Evolutionary conservation across 64 coral and sea anemone species (phyloP).

Genomic region (Dendronephthya gigantea): DNA sequence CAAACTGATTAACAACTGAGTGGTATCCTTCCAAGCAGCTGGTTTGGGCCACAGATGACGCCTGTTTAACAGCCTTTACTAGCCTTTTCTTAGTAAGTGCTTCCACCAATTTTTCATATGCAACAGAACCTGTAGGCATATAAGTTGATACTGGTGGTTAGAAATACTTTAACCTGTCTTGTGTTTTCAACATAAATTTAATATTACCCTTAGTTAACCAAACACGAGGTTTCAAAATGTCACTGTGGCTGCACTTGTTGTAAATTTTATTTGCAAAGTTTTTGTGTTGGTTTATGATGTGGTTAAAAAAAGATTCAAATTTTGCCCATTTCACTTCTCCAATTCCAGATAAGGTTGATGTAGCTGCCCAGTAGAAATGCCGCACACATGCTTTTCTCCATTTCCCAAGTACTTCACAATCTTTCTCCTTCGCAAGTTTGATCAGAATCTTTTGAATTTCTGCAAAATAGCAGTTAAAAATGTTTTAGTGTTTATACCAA

Average conservation of each 20-base stretch:
- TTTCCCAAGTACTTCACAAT: slow-evolving; percentile 16
- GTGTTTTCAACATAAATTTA: too few species aligned
- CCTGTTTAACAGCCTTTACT: slow-evolving; percentile 32
- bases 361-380: slow-evolving; percentile 28
- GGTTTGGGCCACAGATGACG: slow-evolving; percentile 32
- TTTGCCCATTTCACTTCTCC: slow-evolving; percentile 25
- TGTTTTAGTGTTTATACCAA: background rate
- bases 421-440: slow-evolving; percentile 22
- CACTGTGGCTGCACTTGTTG: slow-evolving; percentile 36
- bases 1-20: slow-evolving; percentile 41
- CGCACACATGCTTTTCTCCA: slow-evolving; percentile 25
- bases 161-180: too few species aligned
- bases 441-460: slow-evolving; percentile 22
- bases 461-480: background rate
- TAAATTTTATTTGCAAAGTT: background rate
- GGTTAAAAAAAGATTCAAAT: slow-evolving; percentile 22
- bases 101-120: slow-evolving; percentile 22
- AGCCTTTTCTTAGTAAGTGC: slow-evolving; percentile 11
- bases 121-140: background rate
- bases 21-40: slow-evolving; percentile 39
- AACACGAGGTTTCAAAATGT: slow-evolving; percentile 6
- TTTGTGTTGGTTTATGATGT: slow-evolving; percentile 25
- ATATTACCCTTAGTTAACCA: slow-evolving; percentile 34
- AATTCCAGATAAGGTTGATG: slow-evolving; percentile 21
- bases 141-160: too few species aligned